Evolutionary conservation across 1,140 invertebrate genomes (phyloP).

Genomic region (Scaptomyza graminum): DNA sequence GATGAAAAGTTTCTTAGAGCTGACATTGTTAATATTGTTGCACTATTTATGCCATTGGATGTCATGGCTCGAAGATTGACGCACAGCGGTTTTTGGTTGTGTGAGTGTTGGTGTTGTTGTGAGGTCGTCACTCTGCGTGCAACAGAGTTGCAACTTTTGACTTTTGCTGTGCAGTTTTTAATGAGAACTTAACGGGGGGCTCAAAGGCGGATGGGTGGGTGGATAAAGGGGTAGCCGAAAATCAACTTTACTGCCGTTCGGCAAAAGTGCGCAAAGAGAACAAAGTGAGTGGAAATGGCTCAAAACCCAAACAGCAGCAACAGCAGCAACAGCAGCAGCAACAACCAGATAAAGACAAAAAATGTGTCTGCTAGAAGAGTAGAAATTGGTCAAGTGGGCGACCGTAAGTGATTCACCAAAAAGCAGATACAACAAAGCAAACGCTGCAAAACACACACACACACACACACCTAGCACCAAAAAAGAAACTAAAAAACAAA

Average conservation of each 20-base stretch:
- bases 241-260: conserved; percentile 33
- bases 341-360: conserved; percentile 36
- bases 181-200: conserved; percentile 39
- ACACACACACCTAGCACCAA: too few relatives aligned
- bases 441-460: too few relatives aligned
- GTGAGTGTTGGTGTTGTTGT: background rate
- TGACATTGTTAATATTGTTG: conserved; percentile 40
- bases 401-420: conserved; percentile 41
- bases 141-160: conserved; percentile 50
- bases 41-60: conserved; percentile 36
- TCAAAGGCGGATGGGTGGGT: background rate
- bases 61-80: background rate
- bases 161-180: conserved; percentile 50
- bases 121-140: conserved; percentile 15
- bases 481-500: background rate
- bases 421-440: background rate
- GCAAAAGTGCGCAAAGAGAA: conserved; percentile 45
- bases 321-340: background rate
- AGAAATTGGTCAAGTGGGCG: conserved; percentile 59
- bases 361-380: background rate
- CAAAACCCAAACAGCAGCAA: background rate
- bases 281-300: conserved; percentile 6
- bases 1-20: background rate
- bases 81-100: background rate
- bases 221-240: background rate